These are phyloP conservation scores for Dunckerocampus dactyliophorus DNA, from an alignment of 2,113 vertebrate genomes.

Conservation along the genomic window DNA sequence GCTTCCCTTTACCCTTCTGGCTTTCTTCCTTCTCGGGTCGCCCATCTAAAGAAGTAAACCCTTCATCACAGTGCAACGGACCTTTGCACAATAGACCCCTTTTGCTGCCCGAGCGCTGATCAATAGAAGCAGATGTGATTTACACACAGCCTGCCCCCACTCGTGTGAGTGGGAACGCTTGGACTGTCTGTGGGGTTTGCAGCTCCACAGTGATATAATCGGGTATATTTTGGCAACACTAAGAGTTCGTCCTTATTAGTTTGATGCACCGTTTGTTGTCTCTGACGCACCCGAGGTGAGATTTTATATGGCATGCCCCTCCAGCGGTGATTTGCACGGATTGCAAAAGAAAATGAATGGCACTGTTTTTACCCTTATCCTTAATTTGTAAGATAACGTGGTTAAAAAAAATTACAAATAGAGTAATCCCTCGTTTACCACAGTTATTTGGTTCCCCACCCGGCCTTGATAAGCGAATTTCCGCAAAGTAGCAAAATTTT, in stretches of 20 bases:
- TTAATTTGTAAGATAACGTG: too few species aligned
- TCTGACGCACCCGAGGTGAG: too few species aligned
- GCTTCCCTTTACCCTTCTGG: background rate
- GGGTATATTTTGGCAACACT: constrained; percentile 26
- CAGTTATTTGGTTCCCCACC: too few species aligned
- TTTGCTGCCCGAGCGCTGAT: constrained; percentile 23
- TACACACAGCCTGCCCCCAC: constrained; percentile 38
- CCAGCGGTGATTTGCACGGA: too few species aligned
- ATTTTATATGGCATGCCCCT: too few species aligned
- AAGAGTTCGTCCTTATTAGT: constrained; percentile 22
- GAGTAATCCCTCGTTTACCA: too few species aligned
- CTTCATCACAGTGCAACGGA: constrained; percentile 20
- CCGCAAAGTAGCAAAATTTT: too few species aligned
- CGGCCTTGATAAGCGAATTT: too few species aligned
- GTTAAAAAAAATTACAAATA: too few species aligned
- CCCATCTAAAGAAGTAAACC: constrained; percentile 1
- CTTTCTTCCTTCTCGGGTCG: constrained; percentile 10
- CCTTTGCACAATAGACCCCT: constrained; percentile 19
- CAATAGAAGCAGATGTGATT: constrained; percentile 45
- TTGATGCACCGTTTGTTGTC: background rate
- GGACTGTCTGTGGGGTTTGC: constrained; percentile 31
- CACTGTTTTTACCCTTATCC: too few species aligned
- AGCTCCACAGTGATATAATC: constrained; percentile 36
- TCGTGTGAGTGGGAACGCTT: constrained; percentile 46
- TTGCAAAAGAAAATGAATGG: too few species aligned